Conservation (phyloP, 2,113 vertebrate species). For the Dasypus novemcinctus region DNA sequence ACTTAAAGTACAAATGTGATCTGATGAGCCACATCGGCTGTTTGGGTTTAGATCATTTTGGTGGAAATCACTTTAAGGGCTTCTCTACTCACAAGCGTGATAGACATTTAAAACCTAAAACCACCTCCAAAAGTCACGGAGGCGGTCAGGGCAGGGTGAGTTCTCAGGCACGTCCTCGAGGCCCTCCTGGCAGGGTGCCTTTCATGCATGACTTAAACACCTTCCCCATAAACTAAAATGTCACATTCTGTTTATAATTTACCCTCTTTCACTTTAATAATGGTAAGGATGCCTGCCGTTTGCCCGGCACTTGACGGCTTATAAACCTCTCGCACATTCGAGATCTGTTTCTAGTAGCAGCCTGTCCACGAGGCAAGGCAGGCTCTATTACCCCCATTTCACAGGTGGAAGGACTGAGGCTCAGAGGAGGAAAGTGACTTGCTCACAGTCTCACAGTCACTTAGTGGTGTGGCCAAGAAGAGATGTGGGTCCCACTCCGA, state of each 20-base stretch:
- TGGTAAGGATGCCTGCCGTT: not conserved
- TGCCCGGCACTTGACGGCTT: not conserved
- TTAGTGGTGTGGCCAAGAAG: not conserved
- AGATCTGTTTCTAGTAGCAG: not conserved
- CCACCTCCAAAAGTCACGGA: not conserved
- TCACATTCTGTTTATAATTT: not conserved
- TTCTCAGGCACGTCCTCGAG: not conserved
- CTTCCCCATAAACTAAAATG: not conserved
- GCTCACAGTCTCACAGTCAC: not conserved
- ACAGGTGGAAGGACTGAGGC: not conserved
- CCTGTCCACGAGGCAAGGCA: not conserved
- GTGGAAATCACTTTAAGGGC: not conserved
- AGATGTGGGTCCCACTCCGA: rapidly evolving
- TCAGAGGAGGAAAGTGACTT: rapidly evolving
- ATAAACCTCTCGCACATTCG: not conserved
- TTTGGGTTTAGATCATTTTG: not conserved
- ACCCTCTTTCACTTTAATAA: not conserved
- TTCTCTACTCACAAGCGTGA: not conserved
- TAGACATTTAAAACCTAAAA: not conserved
- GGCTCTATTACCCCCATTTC: not conserved
- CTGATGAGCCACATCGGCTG: not conserved
- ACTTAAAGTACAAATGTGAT: constrained; percentile 3
- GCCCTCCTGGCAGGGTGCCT: not conserved
- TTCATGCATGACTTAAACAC: rapidly evolving
- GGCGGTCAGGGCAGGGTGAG: not conserved